Base-by-base conservation (phyloP, 2,113 vertebrate genomes). In the Chloebia gouldiae region DNA sequence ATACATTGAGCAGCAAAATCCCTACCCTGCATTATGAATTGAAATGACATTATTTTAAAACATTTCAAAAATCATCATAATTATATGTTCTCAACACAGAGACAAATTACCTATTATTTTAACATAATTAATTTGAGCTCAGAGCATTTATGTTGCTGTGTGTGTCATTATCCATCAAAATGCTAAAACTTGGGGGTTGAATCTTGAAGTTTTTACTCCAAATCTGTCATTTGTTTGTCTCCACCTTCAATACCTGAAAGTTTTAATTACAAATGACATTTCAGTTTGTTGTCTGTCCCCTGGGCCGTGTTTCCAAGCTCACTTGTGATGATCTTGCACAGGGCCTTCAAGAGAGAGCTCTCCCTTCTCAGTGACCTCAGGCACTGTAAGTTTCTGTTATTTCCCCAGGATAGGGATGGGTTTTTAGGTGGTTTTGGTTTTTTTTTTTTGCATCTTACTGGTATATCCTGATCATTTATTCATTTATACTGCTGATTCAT, bases 41-140 rank as follows among this genome's bases (percentile, higher is more conserved):
- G 86, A 95, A 96, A 96, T 84, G 86, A 92, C 95, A 95, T 94
- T 95, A 90, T 95, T 97, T 98, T 86, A 93, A 96, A 96, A 97
- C 93, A 97, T 94, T 68, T 49, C 88, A 7, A 95, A 97, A 89
- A 95, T 86, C 82, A 86, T 92, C 75, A 65, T 98, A 97, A 98
- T 98, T 97, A 97, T 8, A 96, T 66, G 86, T 94, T 95, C 97
- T 95, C 96, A 96, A 85, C 93, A 89, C 45, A 50, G 84, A 54
- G 84, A 86, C 78, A 96, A 96, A 98, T 59, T 96, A 95, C 91
- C 89, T 95, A 88, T 94, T 97, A 96, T 95, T 88, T 97, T 95
- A 97, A 97, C 50, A 85, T 95, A 97, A 97, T 93, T 96, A 95
- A 96, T 97, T 96, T 80, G 87, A 96, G 95, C 88, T 92, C 76